Evolutionary conservation across 1,140 invertebrate genomes (phyloP).

Genomic region (Drosophila lacteicornis): DNA sequence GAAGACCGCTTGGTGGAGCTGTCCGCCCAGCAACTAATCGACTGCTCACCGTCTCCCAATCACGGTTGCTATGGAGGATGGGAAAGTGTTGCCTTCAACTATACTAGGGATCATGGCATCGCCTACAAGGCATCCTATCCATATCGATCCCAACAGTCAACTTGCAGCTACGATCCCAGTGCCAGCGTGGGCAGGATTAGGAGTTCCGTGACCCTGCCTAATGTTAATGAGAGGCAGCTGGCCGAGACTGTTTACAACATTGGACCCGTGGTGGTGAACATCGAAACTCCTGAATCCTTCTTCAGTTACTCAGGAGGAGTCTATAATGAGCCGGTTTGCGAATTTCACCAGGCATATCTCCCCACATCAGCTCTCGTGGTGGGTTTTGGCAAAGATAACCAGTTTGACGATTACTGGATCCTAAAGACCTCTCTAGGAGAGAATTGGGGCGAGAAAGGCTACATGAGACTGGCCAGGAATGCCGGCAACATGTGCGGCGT

Average conservation of each 20-base stretch:
- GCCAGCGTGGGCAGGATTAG: slow-evolving; percentile 2
- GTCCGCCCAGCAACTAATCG: slow-evolving; percentile 95
- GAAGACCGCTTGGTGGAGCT: slow-evolving; percentile 88
- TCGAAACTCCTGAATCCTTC: neutral
- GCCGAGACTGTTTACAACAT: slow-evolving; percentile 89
- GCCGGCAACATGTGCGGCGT: slow-evolving; percentile 43
- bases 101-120: slow-evolving; percentile 90
- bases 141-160: slow-evolving; percentile 86
- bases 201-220: slow-evolving; percentile 86
- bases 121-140: slow-evolving; percentile 91
- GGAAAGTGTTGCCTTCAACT: slow-evolving; percentile 90
- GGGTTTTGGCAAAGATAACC: slow-evolving; percentile 87
- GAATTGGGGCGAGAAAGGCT: slow-evolving; percentile 87
- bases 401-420: slow-evolving; percentile 87
- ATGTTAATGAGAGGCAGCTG: slow-evolving; percentile 88
- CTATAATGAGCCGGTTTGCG: slow-evolving; percentile 87
- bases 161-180: slow-evolving; percentile 74
- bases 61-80: slow-evolving; percentile 93
- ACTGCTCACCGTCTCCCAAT: slow-evolving; percentile 93
- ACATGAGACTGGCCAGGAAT: slow-evolving; percentile 87
- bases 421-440: slow-evolving; percentile 87
- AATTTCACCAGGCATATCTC: slow-evolving; percentile 49
- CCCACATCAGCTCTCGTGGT: slow-evolving; percentile 87
- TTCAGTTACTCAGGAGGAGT: slow-evolving; percentile 8
- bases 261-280: slow-evolving; percentile 65